phyloP scores from a whole-genome alignment of 2,888 invertebrate species.

The Hecatera dysodea region DNA sequence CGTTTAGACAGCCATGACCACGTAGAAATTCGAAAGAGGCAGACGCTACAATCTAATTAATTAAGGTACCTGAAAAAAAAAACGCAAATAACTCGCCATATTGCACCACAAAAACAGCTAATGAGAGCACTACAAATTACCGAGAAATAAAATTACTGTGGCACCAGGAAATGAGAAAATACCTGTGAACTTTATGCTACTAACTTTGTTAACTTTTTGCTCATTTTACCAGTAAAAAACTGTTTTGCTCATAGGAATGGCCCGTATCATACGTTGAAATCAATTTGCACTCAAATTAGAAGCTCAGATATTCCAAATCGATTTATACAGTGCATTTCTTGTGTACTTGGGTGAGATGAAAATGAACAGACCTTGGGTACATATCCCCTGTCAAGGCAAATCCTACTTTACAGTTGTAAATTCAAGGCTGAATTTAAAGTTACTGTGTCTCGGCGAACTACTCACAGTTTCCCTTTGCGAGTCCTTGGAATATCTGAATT shows the following conservation, averaged over 20 bases:
- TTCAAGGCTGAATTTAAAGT: constrained; percentile 38
- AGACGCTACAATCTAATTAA: neutral
- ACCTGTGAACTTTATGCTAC: neutral
- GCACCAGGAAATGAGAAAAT: neutral
- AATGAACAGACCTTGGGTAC: constrained; percentile 38
- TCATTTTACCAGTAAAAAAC: neutral
- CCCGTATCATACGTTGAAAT: constrained; percentile 20
- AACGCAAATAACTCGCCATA: neutral
- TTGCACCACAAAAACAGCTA: constrained; percentile 17
- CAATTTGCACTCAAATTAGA: constrained; percentile 48
- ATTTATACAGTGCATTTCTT: constrained; percentile 60
- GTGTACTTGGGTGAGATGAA: constrained; percentile 34
- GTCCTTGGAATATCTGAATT: constrained; percentile 58
- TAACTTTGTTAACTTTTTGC: neutral
- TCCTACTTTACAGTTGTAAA: constrained; percentile 5
- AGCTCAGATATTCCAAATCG: constrained; percentile 40
- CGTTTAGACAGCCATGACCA: no score
- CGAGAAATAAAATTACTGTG: constrained; percentile 7
- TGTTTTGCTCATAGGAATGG: neutral
- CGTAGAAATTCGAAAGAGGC: no score
- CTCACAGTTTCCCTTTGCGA: constrained; percentile 48
- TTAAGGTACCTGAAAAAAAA: neutral
- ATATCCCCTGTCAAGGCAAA: constrained; percentile 28
- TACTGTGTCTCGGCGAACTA: constrained; percentile 1
- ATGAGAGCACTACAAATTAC: constrained; percentile 6